Evolutionary conservation across 2,888 invertebrate species (phyloP), one percentile per base, ranked within the genome.

Genomic region (Melanotus villosus): DNA sequence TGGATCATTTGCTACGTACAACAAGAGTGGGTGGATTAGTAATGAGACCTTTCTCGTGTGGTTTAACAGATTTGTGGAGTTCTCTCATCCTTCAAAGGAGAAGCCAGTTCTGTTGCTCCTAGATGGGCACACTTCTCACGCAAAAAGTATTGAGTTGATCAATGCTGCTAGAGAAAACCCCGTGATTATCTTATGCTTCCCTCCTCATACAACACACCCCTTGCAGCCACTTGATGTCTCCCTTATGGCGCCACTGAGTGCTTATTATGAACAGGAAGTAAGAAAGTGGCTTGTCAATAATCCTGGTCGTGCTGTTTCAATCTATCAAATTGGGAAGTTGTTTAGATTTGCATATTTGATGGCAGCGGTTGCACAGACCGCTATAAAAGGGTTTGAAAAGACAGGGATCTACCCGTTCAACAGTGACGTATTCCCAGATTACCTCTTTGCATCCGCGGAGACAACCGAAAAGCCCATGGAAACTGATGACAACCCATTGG

Each of bases 211-310:
- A 45, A 68, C 74, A 0, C 64, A 63, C 18, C 63, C 52, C 16
- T 62, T 80, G 18, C 78, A 81, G 64, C 75, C 78, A 5, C 64
- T 78, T 21, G 77, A 78, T 60, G 74, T 77, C 0, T 67, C 70
- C 4, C 14, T 52, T 14, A 52, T 52, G 30, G 4, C n/a, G 1
- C 50, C 50, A 21, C 12, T 4, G 1, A 26, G 7, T 3, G 10
- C 21, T 5, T 43, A 43, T 43, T 36, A 43, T 10, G 18, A 12
- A 5, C 9, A 26, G 2, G 50, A 50, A 12, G 26, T 21, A 19
- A 23, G 23, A 50, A 26, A 19, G 12, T 43, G 14, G 14, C 10
- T 43, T 3, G 7, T 1, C 1, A 2, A 12, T 19, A 2, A 21
- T n/a, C 21, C 45, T 2, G 45, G 45, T 3, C 16, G 10, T 6